Conservation (phyloP, 2,888 invertebrate genomes). For the Clostera curtula region DNA sequence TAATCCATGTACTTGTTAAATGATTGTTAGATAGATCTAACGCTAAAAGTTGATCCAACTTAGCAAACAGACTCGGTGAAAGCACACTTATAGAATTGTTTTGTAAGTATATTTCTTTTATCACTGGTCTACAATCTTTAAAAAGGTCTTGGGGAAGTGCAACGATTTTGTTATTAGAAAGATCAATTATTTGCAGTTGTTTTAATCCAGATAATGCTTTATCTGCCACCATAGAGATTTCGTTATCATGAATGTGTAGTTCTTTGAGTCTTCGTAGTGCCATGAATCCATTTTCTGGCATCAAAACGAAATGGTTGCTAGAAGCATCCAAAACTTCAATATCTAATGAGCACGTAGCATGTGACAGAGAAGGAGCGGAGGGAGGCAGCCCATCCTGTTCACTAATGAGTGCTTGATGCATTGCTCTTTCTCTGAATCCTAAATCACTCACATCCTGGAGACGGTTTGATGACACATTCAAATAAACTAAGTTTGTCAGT, state of each 20-base stretch:
- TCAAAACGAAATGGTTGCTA: constrained; percentile 87
- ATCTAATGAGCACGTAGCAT: constrained; percentile 82
- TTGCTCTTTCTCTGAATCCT: constrained; percentile 84
- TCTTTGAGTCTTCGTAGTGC: constrained; percentile 84
- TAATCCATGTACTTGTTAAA: constrained; percentile 90
- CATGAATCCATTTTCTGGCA: constrained; percentile 89
- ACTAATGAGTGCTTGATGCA: constrained; percentile 79
- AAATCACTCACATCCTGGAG: constrained; percentile 91
- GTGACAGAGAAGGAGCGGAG: constrained; percentile 53
- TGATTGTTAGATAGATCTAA: constrained; percentile 91
- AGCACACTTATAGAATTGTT: constrained; percentile 93
- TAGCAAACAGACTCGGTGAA: constrained; percentile 89
- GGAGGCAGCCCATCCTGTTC: constrained; percentile 69
- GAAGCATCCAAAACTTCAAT: constrained; percentile 89
- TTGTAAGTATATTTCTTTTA: constrained; percentile 92
- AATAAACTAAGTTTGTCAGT: constrained; percentile 82
- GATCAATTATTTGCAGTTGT: constrained; percentile 88
- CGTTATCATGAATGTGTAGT: constrained; percentile 90
- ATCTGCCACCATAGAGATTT: constrained; percentile 91
- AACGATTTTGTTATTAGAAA: constrained; percentile 92
- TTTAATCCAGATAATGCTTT: constrained; percentile 87
- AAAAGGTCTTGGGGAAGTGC: constrained; percentile 91
- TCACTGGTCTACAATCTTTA: constrained; percentile 82
- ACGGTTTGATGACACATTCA: constrained; percentile 91
- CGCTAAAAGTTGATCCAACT: constrained; percentile 85